phyloP scores from a whole-genome alignment of 2,888 invertebrate species.

The Spicauda simplicius region DNA sequence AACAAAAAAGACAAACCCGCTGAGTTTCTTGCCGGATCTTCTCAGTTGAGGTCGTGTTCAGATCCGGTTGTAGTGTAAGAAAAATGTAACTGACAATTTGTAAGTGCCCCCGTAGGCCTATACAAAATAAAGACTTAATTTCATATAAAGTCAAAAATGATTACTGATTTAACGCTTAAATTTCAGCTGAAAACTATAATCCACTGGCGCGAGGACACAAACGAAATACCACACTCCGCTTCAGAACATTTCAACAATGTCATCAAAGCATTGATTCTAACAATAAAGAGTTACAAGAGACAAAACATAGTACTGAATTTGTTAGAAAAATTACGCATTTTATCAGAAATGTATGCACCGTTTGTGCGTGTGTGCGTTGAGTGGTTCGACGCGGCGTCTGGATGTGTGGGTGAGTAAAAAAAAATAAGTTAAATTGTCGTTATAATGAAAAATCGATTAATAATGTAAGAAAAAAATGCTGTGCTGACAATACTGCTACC shows the following conservation, averaged over 20 bases:
- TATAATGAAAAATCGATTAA: no score
- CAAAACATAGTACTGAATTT: slow-evolving; percentile 45
- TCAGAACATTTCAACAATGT: slow-evolving; percentile 42
- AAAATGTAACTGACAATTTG: no score
- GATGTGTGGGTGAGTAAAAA: background rate
- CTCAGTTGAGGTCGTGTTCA: no score
- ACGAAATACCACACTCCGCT: slow-evolving; percentile 1
- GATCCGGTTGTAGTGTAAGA: no score
- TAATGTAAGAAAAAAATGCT: no score
- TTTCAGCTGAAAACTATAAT: slow-evolving; percentile 52
- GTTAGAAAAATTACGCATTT: slow-evolving; percentile 46
- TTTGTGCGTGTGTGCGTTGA: background rate
- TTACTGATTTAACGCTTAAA: background rate
- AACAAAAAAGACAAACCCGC: no score
- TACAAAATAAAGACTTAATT: no score
- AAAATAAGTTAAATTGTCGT: no score
- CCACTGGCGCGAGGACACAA: slow-evolving; percentile 47
- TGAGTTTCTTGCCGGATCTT: no score
- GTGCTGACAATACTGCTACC: no score
- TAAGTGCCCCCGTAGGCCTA: no score
- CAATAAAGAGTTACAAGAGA: slow-evolving; percentile 48
- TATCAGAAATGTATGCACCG: slow-evolving; percentile 50
- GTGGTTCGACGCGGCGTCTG: background rate
- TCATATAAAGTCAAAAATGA: no score
- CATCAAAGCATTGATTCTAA: slow-evolving; percentile 50